phyloP scores from a whole-genome alignment of 2,797 vertebrate genomes.

The Varecia variegata region DNA sequence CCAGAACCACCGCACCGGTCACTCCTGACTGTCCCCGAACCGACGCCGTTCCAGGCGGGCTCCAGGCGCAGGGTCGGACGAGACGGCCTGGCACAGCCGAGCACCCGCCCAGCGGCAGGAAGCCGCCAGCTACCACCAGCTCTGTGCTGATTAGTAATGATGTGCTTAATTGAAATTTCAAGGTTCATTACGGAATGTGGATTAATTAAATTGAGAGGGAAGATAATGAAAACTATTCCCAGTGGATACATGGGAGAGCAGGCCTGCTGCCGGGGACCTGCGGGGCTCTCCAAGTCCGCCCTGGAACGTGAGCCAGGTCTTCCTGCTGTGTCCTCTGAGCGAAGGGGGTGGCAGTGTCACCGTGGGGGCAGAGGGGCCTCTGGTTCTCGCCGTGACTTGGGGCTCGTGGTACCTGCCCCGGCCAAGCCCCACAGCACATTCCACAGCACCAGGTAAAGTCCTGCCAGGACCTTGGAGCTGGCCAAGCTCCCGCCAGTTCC shows the following conservation, averaged over 20 bases:
- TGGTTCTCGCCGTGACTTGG: accelerated
- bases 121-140: background rate
- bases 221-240: conserved; percentile 83
- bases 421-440: accelerated
- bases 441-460: accelerated
- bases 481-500: accelerated
- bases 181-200: conserved; percentile 85
- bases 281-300: background rate
- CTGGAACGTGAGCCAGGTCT: accelerated
- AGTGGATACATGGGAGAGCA: conserved; percentile 57
- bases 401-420: accelerated
- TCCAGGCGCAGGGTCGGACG: background rate
- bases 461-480: accelerated
- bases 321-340: accelerated
- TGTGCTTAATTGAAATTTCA: conserved; percentile 86
- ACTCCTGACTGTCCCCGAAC: accelerated
- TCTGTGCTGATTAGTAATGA: conserved; percentile 76
- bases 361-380: accelerated
- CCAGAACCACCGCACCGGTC: accelerated
- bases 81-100: background rate
- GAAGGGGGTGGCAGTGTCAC: accelerated
- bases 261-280: background rate
- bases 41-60: accelerated
- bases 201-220: conserved; percentile 84
- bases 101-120: background rate